Base-by-base conservation (phyloP, 2,113 vertebrate genomes). In the Ptychochromis oligacanthus region DNA sequence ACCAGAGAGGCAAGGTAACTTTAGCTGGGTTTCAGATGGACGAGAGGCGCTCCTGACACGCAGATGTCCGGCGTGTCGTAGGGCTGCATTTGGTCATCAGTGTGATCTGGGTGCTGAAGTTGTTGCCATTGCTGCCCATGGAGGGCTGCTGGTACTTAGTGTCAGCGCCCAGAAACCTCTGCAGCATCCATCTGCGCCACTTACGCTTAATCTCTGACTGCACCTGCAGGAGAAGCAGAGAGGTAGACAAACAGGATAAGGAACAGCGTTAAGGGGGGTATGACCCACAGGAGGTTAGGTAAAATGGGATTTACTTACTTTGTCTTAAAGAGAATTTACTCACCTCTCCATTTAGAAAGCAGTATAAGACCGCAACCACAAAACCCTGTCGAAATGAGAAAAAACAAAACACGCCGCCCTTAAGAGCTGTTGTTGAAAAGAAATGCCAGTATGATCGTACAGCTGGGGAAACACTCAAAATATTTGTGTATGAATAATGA, bases 311-410 rank as follows among this genome's bases (percentile, higher is more conserved):
- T 75, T 54, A 43, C 22, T 13, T 20, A 61, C 86, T n/a, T 84
- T 78, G 82, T 75, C 72, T 57, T 72, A 17, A 72, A 79, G 56
- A 49, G 38, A 40, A 49, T 86, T 40, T 13, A 59, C 96, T 97
- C 95, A 99, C 98, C 97, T 99, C 98, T 89, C 97, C 97, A 18
- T 99, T 99, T 93, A 99, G 93, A 92, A 99, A 99, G 93, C 98
- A 99, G 94, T 99, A 99, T 79, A 99, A 96, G 72, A 99, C 96
- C 6, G 97, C 97, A 28, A 99, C 98, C 64, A 97, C 97, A 88
- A 99, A 99, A 46, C 98, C 98, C 98, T 99, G 82, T 81, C 92
- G 38, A 61, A 84, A 56, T 83, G 18, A 91, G 26, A 88, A 54
- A 75, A 49, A 61, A 18, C 77, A 86, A 34, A 2, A 6, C 15